These are phyloP conservation scores for Epsilonema sp. DNA, from an alignment of 2,888 invertebrate species.

Conservation along the genomic window DNA sequence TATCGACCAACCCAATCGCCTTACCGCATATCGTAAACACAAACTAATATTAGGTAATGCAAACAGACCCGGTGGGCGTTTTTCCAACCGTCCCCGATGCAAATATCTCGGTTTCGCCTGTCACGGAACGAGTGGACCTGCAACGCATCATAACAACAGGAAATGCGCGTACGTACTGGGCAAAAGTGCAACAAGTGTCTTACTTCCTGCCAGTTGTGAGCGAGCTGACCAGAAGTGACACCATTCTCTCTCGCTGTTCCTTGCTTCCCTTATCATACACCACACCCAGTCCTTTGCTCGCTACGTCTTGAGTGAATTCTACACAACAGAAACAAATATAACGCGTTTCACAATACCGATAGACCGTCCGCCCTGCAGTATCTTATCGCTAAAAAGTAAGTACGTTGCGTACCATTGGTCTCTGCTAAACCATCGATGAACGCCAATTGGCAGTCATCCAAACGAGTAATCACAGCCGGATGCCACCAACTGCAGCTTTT, in stretches of 20 bases:
- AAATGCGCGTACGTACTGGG: too few relatives aligned
- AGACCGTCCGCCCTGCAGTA: too few relatives aligned
- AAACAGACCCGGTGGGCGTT: not conserved
- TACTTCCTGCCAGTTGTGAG: not conserved
- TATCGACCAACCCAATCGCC: too few relatives aligned
- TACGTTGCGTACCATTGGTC: constrained; percentile 73
- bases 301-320: constrained; percentile 82
- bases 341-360: too few relatives aligned
- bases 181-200: too few relatives aligned
- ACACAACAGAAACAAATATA: constrained; percentile 29
- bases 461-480: constrained; percentile 30
- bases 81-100: not conserved
- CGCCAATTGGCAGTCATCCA: constrained; percentile 51
- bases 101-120: not conserved
- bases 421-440: constrained; percentile 72
- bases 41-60: too few relatives aligned
- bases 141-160: too few relatives aligned
- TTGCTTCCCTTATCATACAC: constrained; percentile 47
- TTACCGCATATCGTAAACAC: too few relatives aligned
- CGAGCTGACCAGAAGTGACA: not conserved
- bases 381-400: too few relatives aligned
- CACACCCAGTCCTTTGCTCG: constrained; percentile 68
- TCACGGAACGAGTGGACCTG: not conserved
- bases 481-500: not conserved
- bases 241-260: not conserved